Percentiles rank a stretch among this genome's conserved stretches.
phyloP scores from a whole-genome alignment of 2,113 vertebrate species.

The Acanthochromis polyacanthus region DNA sequence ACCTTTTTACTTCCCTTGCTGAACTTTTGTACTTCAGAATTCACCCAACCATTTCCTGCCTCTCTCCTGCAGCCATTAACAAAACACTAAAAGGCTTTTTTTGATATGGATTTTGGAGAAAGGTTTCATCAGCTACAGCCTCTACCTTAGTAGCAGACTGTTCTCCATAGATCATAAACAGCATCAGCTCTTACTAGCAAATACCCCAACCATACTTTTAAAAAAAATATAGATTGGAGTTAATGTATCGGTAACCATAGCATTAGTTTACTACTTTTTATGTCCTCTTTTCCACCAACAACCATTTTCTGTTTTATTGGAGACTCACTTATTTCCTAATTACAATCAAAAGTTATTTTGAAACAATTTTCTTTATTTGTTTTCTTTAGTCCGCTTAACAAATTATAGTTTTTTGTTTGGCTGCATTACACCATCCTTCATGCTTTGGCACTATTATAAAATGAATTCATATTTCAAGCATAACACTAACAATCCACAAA shows the following conservation, averaged over 20 bases:
- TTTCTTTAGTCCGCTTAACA: too few relatives aligned
- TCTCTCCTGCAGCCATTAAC: neutral
- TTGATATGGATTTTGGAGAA: neutral
- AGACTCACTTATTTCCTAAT: too few relatives aligned
- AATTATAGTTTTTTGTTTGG: too few relatives aligned
- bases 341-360: too few relatives aligned
- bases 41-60: neutral
- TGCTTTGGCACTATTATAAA: too few relatives aligned
- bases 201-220: neutral
- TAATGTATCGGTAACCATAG: neutral
- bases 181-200: neutral
- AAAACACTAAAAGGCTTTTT: neutral
- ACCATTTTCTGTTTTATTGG: too few relatives aligned
- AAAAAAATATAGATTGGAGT: neutral
- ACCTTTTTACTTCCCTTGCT: slow-evolving; percentile 2
- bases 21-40: neutral
- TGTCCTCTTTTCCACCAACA: neutral
- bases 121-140: neutral
- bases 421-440: too few relatives aligned
- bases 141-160: neutral
- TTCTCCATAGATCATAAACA: neutral
- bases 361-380: too few relatives aligned
- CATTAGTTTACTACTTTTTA: neutral
- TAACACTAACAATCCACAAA: too few relatives aligned
- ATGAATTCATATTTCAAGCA: too few relatives aligned